These are phyloP conservation scores for Eleutherodactylus coqui DNA, from an alignment of 2,797 vertebrate species.

Conservation along the genomic window DNA sequence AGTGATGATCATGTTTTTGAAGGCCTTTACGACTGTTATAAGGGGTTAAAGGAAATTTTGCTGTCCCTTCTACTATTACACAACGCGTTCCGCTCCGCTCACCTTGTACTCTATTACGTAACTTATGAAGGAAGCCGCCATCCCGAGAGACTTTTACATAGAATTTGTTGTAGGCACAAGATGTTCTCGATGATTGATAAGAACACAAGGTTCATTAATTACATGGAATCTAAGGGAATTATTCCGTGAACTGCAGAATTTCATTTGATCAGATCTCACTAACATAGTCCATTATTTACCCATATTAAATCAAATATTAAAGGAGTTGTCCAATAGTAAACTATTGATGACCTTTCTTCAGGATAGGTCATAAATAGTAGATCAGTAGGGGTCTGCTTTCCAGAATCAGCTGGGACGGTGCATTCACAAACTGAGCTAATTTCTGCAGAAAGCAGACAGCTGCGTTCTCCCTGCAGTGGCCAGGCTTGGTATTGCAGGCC, in stretches of 20 bases:
- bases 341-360: too few relatives aligned
- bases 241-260: not conserved
- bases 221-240: not conserved
- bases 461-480: too few relatives aligned
- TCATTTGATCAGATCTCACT: not conserved
- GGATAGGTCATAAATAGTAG: too few relatives aligned
- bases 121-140: not conserved
- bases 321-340: not conserved
- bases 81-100: not conserved
- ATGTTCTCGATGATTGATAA: not conserved
- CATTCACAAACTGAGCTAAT: too few relatives aligned
- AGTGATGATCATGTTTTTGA: too few relatives aligned
- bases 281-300: not conserved
- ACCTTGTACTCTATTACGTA: not conserved
- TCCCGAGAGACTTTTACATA: not conserved
- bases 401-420: too few relatives aligned
- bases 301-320: not conserved
- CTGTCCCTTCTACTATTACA: not conserved
- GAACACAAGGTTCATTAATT: not conserved
- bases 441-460: too few relatives aligned
- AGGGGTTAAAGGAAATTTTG: not conserved
- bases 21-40: not conserved
- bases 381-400: too few relatives aligned
- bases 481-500: too few relatives aligned
- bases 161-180: not conserved